A percentile compares a stretch with the other conserved stretches of the same genome.
phyloP scores from a whole-genome alignment of 2,113 vertebrate species.

The Aldabrachelys gigantea region DNA sequence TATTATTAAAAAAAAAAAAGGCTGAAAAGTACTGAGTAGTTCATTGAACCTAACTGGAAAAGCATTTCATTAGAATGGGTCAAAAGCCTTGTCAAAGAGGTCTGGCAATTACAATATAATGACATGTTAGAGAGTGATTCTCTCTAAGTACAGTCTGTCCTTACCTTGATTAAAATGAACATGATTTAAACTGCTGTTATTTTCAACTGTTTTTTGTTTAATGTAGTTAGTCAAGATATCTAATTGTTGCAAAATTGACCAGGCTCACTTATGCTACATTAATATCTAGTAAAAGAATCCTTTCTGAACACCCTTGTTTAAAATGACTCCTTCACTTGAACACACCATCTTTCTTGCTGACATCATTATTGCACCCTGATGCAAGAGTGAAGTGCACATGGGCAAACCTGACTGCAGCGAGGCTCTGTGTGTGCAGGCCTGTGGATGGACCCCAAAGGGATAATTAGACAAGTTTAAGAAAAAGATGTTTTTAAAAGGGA shows the following conservation, averaged over 20 bases:
- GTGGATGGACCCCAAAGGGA: background rate
- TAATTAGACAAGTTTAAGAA: background rate
- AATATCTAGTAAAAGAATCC: background rate
- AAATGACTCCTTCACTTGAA: background rate
- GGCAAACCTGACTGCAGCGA: slow-evolving; percentile 3
- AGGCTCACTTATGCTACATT: background rate
- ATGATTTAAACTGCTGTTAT: slow-evolving; percentile 65
- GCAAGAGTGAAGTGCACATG: slow-evolving; percentile 11
- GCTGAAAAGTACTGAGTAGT: slow-evolving; percentile 69
- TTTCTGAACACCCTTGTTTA: background rate
- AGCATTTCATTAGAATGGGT: slow-evolving; percentile 78
- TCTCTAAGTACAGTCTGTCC: slow-evolving; percentile 52
- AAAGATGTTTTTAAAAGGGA: background rate
- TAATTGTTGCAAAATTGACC: slow-evolving; percentile 28
- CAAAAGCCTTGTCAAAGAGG: slow-evolving; percentile 67
- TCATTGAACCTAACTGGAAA: slow-evolving; percentile 72
- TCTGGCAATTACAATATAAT: slow-evolving; percentile 62
- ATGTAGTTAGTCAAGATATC: slow-evolving; percentile 48
- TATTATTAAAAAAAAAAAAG: slow-evolving; percentile 59
- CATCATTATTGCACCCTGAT: background rate
- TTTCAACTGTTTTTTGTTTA: slow-evolving; percentile 59
- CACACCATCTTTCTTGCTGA: background rate
- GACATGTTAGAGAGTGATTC: slow-evolving; percentile 71
- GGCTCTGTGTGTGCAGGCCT: background rate
- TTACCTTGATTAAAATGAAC: slow-evolving; percentile 77